Evolutionary conservation across 2,113 vertebrate species (phyloP), one percentile per base, ranked within the genome.

Genomic region (Hypomesus transpacificus): DNA sequence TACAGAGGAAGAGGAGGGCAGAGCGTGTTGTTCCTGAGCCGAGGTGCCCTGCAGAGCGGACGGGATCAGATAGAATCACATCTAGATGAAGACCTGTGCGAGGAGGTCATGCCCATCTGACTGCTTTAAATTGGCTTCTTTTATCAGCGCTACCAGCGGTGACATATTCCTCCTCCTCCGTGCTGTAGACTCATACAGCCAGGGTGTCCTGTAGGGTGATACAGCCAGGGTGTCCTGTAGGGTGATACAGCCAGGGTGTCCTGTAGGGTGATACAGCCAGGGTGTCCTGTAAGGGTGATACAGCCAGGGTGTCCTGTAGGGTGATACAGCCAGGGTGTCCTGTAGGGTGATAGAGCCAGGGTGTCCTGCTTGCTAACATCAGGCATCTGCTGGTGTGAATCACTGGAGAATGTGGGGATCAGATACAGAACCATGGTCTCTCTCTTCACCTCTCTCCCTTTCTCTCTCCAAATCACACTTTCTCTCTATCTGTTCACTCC

Each of bases 381-480:
- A 75, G 66, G 73, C 79, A 84, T 84, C 75, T 81, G 79, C 52
- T 82, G 81, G 77, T 80, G 66, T 68, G 51, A 73, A 74, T 76
- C 64, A 69, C 8, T 63, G 20, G n/a, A 50, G 56, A 73, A 75
- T 50, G 13, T 78, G 61, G 69, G 66, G 31, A 24, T 5, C 50
- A 53, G 50, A 51, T 5, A 16, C 39, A 26, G 24, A 26, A 26
- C 24, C 24, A 26, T 26, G 24, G 2, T 26, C 24, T 26, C 24
- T 26, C 24, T 26, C 24, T 24, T 24, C 24, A 1, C 24, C 24
- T 28, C 31, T 63, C 21, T 61, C 61, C 68, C 21, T 22, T 5
- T 17, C 28, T 58, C 54, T 20, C 69, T 18, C 7, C n/a, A n/a
- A 1, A 1, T 57, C 17, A 57, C 53, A 56, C 17, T 9, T 20